Conservation (phyloP, 2,888 invertebrate species). For the Drosophila fungiperda region DNA sequence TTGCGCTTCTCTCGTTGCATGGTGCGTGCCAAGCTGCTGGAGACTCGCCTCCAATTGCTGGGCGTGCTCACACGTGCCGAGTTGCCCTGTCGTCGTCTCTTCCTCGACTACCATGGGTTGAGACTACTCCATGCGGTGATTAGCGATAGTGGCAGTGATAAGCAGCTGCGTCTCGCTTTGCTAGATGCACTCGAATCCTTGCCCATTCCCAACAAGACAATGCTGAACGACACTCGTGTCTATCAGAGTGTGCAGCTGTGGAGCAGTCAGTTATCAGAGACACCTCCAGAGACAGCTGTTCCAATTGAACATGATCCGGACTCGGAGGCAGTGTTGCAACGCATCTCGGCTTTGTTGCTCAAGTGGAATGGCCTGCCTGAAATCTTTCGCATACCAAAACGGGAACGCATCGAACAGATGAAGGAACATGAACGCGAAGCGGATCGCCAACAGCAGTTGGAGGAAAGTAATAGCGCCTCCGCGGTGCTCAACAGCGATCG, state of each 20-base stretch:
- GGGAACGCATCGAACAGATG: constrained; percentile 96
- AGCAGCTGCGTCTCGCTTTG: constrained; percentile 88
- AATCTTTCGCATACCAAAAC: constrained; percentile 91
- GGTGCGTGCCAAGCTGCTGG: constrained; percentile 94
- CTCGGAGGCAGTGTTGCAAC: constrained; percentile 41
- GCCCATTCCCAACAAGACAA: constrained; percentile 97
- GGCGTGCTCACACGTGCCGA: constrained; percentile 92
- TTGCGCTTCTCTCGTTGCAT: constrained; percentile 95
- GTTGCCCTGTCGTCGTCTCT: constrained; percentile 93
- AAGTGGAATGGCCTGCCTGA: constrained; percentile 85
- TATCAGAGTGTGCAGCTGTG: constrained; percentile 94
- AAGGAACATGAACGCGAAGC: constrained; percentile 97
- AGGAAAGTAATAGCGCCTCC: constrained; percentile 42
- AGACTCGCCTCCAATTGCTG: constrained; percentile 91
- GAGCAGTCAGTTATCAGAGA: constrained; percentile 80
- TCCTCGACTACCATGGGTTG: constrained; percentile 97
- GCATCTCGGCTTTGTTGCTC: constrained; percentile 44
- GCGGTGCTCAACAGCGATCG: constrained; percentile 55
- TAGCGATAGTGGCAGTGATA: constrained; percentile 87
- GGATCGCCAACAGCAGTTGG: constrained; percentile 86
- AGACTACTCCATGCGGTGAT: constrained; percentile 97
- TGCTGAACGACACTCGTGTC: constrained; percentile 96
- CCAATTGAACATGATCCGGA: not conserved
- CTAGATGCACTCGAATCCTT: constrained; percentile 93
- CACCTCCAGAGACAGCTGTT: not conserved